Conservation (phyloP, 2,797 vertebrate species). For the Muraenolepis orangiensis region DNA sequence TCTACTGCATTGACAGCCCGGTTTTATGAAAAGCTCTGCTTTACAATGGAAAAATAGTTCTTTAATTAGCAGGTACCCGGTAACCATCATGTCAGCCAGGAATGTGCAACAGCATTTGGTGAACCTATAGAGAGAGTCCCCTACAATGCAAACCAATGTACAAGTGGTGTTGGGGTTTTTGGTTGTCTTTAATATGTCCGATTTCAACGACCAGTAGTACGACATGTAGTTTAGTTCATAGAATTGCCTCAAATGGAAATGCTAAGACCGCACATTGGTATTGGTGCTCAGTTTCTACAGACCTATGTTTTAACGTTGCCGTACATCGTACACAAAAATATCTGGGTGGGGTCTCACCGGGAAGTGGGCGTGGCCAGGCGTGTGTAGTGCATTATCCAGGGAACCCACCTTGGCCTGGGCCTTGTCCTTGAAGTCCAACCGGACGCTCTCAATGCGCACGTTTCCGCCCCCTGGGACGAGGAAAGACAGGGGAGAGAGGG, state of each 20-base stretch:
- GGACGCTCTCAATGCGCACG: constrained; percentile 94
- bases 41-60: too few relatives aligned
- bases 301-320: not conserved
- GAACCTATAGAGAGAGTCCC: not conserved
- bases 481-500: not conserved
- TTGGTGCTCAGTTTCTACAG: not conserved
- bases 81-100: not conserved
- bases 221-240: not conserved
- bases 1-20: too few relatives aligned
- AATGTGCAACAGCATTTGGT: not conserved
- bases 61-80: not conserved
- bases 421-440: constrained; percentile 99
- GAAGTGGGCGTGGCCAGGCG: constrained; percentile 85
- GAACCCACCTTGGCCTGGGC: constrained; percentile 98
- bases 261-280: not conserved
- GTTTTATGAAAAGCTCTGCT: too few relatives aligned
- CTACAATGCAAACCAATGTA: not conserved
- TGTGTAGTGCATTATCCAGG: constrained; percentile 91
- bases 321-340: not conserved
- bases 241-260: not conserved
- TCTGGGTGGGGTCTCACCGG: constrained; percentile 73
- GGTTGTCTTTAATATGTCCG: not conserved
- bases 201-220: not conserved
- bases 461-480: constrained; percentile 84
- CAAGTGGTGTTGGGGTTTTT: too few relatives aligned